Conservation (phyloP, 2,797 vertebrate genomes). For the Gymnocypris eckloni region DNA sequence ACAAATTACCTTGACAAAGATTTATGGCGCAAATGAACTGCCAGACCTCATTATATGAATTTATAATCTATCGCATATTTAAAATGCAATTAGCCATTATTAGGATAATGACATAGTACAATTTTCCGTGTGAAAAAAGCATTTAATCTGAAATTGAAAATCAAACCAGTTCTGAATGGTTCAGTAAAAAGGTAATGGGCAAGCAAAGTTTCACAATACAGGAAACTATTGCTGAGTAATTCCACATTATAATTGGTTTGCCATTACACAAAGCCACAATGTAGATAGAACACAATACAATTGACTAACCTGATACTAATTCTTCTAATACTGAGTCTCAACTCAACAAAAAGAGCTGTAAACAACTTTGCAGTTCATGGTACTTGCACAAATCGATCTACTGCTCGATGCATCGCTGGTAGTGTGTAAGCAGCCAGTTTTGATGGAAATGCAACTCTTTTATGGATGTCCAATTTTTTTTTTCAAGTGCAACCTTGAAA, state of each 20-base stretch:
- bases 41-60: constrained; percentile 72
- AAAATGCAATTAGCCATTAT: constrained; percentile 82
- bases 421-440: not conserved
- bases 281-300: constrained; percentile 23
- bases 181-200: constrained; percentile 53
- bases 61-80: constrained; percentile 81
- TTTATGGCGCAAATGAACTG: constrained; percentile 76
- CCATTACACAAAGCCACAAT: constrained; percentile 25
- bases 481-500: too few species aligned
- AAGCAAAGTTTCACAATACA: constrained; percentile 66
- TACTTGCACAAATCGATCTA: not conserved
- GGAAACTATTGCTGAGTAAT: constrained; percentile 68
- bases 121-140: constrained; percentile 65
- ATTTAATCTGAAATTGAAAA: constrained; percentile 68
- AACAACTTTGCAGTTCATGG: not conserved
- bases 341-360: constrained; percentile 12
- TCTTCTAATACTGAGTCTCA: not conserved
- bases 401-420: not conserved
- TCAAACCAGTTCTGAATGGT: constrained; percentile 66
- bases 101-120: constrained; percentile 76
- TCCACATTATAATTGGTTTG: constrained; percentile 65
- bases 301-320: constrained; percentile 7
- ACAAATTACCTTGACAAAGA: constrained; percentile 77
- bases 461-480: too few species aligned
- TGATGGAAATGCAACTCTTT: not conserved